Base-by-base conservation (phyloP, 2,113 vertebrate genomes). In the Gopherus flavomarginatus region DNA sequence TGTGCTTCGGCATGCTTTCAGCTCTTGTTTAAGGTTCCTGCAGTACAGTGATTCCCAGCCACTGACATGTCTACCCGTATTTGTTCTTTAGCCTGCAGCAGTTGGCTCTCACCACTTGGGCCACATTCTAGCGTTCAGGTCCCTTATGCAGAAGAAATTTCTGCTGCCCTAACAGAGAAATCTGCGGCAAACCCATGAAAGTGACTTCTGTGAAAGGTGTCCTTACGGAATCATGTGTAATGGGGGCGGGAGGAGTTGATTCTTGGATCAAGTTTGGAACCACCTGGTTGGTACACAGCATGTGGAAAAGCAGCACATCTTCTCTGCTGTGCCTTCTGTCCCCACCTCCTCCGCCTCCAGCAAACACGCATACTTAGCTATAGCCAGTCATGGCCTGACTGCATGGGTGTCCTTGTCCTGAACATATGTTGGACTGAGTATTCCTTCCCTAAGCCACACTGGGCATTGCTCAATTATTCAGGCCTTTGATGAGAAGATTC, bases 1-100 rank as follows among this genome's bases (percentile, higher is more conserved):
- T 79, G 8, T 54, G 47, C 72, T 83, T 96, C 65, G 47, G 85
- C 90, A 94, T 65, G 44, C 59, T 92, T 97, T 83, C 86, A 79
- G 50, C 65, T 92, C 85, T 89, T 87, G 82, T 82, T 80, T 92
- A 42, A 65, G 85, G 79, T 65, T 65, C 57, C 29, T 95, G 81
- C 92, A 93, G 62, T 47, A 53, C 78, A 79, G 57, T 94, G 65
- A 87, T 94, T 92, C 6, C 0, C 77, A 49, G 42, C n/a, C 81
- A 82, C 7, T 91, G 89, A 78, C 22, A 13, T 69, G 17, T 62
- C 31, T 94, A 87, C 83, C 94, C 85, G n/a, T 93, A 49, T 81
- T 81, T 47, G 53, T 87, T 92, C 88, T 89, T 94, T 81, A 92
- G 62, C 80, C 72, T 80, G n/a, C 54, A 95, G 35, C 75, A 2